Evolutionary conservation across 2,888 invertebrate species (phyloP), one percentile per base, ranked within the genome.

Genomic region (Drosophila quasianomalipes): DNA sequence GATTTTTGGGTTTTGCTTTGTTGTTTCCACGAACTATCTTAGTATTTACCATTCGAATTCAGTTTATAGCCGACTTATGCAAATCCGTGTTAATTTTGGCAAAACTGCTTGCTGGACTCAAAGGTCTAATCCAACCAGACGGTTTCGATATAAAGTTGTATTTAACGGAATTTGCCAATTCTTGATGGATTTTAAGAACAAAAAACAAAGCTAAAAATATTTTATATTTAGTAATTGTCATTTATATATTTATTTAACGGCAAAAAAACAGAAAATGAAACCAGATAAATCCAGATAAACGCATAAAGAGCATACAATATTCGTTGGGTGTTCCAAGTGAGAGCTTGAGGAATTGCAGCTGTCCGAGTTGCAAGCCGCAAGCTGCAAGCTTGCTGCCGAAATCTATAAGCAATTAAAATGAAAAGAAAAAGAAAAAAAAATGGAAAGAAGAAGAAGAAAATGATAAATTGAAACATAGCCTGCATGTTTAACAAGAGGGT

Each of bases 381-480:
- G 86, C 81, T 82, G 82, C 83, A 83, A 83, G 85, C 75, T 57
- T n/a, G 57, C 39, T 39, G 41, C 67, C 83, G 60, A 85, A 85
- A 85, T 85, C 89, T 86, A 89, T 83, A 86, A 76, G 82, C 87
- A 89, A 85, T 89, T 85, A 89, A 86, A 81, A 79, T 51, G 44
- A 58, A 55, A 54, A 37, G 14, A 55, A 49, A 60, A 51, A 19
- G 37, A 54, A 26, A 35, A 31, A 44, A 37, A 65, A 10, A 30
- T 5, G 4, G 12, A 47, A 47, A 44, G 33, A 41, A 35, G 37
- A 41, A 31, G 16, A 51, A 31, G 19, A 52, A 52, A 28, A 30
- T 3, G 22, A 0, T 10, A 52, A 31, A 52, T 33, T 37, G 30
- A 37, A 53, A 47, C 44, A 55, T 35, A 68, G 61, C 19, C 44